phyloP scores from a whole-genome alignment of 2,888 invertebrate genomes.

The Steinernema hermaphroditum region DNA sequence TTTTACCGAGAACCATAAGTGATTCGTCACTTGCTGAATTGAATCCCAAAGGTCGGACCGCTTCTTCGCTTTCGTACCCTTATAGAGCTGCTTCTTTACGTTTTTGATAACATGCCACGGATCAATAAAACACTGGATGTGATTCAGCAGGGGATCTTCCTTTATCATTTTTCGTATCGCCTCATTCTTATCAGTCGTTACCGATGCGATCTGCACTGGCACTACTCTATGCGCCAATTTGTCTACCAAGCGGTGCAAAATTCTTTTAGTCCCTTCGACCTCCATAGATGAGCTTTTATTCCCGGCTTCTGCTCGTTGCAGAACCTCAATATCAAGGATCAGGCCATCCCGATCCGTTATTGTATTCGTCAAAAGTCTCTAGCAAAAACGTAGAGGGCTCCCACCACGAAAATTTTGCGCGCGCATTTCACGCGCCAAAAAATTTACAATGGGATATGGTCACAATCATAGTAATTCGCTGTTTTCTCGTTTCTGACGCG shows the following conservation, averaged over 20 bases:
- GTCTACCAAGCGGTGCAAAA: not conserved
- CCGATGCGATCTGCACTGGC: not conserved
- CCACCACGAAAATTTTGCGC: too few species aligned
- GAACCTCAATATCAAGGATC: not conserved
- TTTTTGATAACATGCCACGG: not conserved
- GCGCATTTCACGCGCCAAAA: too few species aligned
- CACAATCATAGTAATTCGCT: too few species aligned
- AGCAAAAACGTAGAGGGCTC: too few species aligned
- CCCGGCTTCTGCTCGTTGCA: not conserved
- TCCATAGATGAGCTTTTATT: not conserved
- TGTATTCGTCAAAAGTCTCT: too few species aligned
- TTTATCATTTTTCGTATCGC: not conserved
- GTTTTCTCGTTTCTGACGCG: too few species aligned
- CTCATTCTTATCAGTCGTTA: not conserved
- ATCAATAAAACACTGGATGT: not conserved
- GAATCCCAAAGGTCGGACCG: not conserved
- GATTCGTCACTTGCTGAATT: not conserved
- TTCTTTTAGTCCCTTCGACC: not conserved
- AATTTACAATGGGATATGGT: too few species aligned
- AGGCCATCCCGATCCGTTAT: not conserved
- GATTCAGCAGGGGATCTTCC: too few species aligned
- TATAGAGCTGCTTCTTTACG: not conserved
- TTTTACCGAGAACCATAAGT: not conserved
- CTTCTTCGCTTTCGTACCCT: not conserved
- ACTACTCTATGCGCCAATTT: too few species aligned